Base-by-base conservation (phyloP, 2,888 invertebrate genomes). In the Tholera decimalis region DNA sequence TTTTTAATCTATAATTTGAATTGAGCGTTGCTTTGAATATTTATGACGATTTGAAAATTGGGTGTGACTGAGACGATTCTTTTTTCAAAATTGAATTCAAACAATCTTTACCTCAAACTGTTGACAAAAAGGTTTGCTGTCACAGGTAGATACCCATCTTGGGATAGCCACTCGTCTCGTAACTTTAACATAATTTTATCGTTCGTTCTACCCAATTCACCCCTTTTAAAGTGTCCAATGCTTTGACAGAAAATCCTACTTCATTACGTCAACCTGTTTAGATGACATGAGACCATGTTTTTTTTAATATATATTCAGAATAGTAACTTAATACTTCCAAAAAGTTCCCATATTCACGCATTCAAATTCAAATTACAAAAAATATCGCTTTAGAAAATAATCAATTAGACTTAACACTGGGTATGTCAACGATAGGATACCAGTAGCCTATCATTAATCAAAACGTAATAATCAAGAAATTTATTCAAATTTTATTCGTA, bases 401-500 rank as follows among this genome's bases (percentile, higher is more conserved):
- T 92, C 89, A 90, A 90, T 92, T 89, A 84, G 83, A 84, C 77
- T 92, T 91, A 91, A 89, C 89, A 88, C 88, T 81, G 81, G 78
- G 77, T 77, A 71, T 86, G 89, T 91, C 92, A 91, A 85, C 91
- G 86, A 79, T 66, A 80, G 39, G 44, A 43, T 56, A 64, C 62
- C 57, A 4, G 55, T 55, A 46, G 22, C 44, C 50, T 49, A 71
- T 62, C 82, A 80, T 80, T 82, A 68, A 80, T 80, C 82, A 80
- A 65, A 75, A 47, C 66, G 58, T 70, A 71, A 77, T 76, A 73
- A 71, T 73, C 73, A 60, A 73, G 59, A 77, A 83, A 60, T 78
- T 78, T 88, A 91, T 90, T 90, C 83, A 86, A 83, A 72, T 82
- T 79, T 72, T 60, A 71, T 78, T 67, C 61, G 58, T 70, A 87